Percentiles rank a stretch among this genome's conserved stretches.
Conservation (phyloP, 2,888 invertebrate genomes). For the Noctua pronuba region DNA sequence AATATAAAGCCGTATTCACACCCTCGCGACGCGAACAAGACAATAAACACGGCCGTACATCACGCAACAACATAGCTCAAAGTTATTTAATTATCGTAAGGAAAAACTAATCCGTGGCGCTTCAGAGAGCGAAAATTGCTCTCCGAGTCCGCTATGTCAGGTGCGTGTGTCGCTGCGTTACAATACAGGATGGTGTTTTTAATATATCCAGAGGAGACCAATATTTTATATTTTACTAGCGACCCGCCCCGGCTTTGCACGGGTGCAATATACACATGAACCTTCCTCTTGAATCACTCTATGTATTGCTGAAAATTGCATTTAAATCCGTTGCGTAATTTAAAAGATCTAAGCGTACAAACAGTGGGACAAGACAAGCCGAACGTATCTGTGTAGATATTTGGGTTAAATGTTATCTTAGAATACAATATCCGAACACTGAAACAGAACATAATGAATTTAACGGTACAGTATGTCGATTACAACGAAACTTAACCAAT, state of each 20-base stretch:
- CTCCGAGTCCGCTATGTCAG: conserved; percentile 80
- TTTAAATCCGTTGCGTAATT: too few relatives aligned
- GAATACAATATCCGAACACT: background rate
- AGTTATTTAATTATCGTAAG: conserved; percentile 90
- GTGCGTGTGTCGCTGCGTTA: conserved; percentile 81
- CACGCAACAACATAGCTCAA: conserved; percentile 88
- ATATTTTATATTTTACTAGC: background rate
- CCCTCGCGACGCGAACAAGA: conserved; percentile 74
- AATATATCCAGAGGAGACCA: background rate
- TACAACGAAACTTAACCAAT: background rate
- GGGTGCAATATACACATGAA: too few relatives aligned
- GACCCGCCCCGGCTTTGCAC: too few relatives aligned
- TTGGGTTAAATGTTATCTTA: background rate
- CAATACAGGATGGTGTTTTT: conserved; percentile 75
- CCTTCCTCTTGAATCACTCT: too few relatives aligned
- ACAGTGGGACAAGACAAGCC: too few relatives aligned
- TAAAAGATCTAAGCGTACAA: too few relatives aligned
- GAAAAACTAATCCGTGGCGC: conserved; percentile 89
- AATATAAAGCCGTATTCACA: conserved; percentile 75
- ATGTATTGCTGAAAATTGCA: too few relatives aligned
- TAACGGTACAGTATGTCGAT: background rate
- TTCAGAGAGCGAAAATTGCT: conserved; percentile 86
- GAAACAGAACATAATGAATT: background rate
- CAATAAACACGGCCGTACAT: conserved; percentile 89
- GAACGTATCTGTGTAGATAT: background rate